These are phyloP conservation scores for Potamarius usumacintae DNA, from an alignment of 2,113 vertebrate genomes.

Conservation along the genomic window DNA sequence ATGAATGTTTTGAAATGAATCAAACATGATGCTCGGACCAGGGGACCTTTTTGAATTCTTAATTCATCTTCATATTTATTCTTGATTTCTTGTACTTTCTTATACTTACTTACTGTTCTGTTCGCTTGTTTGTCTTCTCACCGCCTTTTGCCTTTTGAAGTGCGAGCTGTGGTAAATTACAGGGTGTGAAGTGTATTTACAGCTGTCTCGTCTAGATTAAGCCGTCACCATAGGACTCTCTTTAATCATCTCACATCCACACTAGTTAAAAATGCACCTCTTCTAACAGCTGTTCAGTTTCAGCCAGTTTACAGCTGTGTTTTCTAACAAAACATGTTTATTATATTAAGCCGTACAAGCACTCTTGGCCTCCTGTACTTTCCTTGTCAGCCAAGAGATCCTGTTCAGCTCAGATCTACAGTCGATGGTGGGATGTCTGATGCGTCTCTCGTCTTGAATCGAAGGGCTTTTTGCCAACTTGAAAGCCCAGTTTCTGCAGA, in stretches of 20 bases:
- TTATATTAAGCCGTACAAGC: conserved; percentile 21
- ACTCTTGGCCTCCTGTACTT: neutral
- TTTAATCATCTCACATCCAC: conserved; percentile 43
- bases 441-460: neutral
- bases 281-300: conserved; percentile 1
- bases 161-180: conserved; percentile 37
- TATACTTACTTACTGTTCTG: neutral
- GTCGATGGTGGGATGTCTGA: neutral
- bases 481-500: conserved; percentile 22
- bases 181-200: conserved; percentile 35
- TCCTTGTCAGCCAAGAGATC: conserved; percentile 7
- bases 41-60: neutral
- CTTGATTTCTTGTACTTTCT: neutral
- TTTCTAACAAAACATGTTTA: conserved; percentile 22
- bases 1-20: neutral
- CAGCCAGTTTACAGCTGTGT: neutral
- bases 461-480: conserved; percentile 4
- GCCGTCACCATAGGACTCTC: conserved; percentile 34
- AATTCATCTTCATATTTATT: neutral
- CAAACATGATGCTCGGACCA: neutral
- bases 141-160: conserved; percentile 28
- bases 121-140: neutral
- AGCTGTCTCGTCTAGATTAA: conserved; percentile 42
- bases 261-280: conserved; percentile 7
- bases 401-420: neutral